Evolutionary conservation across 2,797 vertebrate genomes (phyloP), one percentile per base, ranked within the genome.

Genomic region (Gymnocypris eckloni): DNA sequence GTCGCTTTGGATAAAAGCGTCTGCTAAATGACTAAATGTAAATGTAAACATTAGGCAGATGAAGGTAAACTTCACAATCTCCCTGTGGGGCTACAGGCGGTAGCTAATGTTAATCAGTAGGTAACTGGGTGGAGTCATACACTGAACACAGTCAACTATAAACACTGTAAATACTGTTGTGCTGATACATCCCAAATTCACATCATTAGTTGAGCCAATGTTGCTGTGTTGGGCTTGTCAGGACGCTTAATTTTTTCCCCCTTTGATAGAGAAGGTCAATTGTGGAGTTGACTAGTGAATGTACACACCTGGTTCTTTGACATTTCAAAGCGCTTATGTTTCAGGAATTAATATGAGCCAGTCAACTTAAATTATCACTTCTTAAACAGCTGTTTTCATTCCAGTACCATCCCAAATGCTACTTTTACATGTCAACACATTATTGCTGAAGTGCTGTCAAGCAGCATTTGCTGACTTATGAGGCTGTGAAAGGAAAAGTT

Each of bases 321-420:
- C 78, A 66, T 48, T 45, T 39, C 20, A 70, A 22, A 41, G 13
- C 4, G 8, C 66, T 54, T 56, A 15, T 28, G 15, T 41, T 9
- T 76, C 39, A 69, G 25, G 15, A 56, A 59, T 82, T 61, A 54
- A 56, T 59, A 33, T 37, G 43, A 33, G 79, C 16, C n/a, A 0
- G 82, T 64, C 61, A 39, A 15, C 48, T 8, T 78, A 8, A 43
- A 39, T 72, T 0, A 39, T 48, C 61, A 39, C 28, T 43, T 69
- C 11, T 79, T 45, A 84, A 84, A 70, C 83, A 84, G 66, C 48
- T 78, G 83, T 59, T 84, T 84, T 45, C 33, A 67, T 84, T 78
- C 82, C 39, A 43, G 75, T 15, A 79, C 8, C 39, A 79, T 28
- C 66, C 39, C 22, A 79, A 41, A 84, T 79, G 48, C 64, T 70